Base-by-base conservation (phyloP, 2,113 vertebrate genomes). In the Syngnathus typhle region DNA sequence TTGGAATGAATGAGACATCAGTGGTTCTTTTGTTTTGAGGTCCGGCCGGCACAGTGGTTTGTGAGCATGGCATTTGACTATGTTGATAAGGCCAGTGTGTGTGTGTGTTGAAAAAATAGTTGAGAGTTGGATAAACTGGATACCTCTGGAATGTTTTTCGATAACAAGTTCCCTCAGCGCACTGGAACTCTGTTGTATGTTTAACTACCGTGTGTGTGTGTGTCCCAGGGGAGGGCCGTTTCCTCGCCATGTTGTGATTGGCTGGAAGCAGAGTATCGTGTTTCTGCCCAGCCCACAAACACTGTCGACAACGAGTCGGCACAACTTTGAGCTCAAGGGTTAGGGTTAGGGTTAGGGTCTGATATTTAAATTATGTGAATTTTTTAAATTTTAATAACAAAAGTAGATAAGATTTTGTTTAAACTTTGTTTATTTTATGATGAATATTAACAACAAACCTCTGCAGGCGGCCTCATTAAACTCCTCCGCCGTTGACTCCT, bases 381-480 rank as follows among this genome's bases (percentile, higher is more conserved):
- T 43, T 3, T 11, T 43, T 43, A 2, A 12, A 9, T 43, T 43
- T 43, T 3, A 43, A 43, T 12, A 12, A 43, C 9, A 43, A 3
- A 43, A 43, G 27, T 32, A 32, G 27, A 32, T 32, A 3, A 3
- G 3, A 32, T 32, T 32, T 32, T 2, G 3, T 32, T 32, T 32
- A 32, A 32, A 32, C 3, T 9, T 43, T 43, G 41, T 43, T 43
- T 43, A 43, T 32, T 32, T 32, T 32, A 32, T 32, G 27, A 32
- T 32, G 3, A 32, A 32, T 32, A 3, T 32, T 32, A 32, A 32
- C 0, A 32, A 32, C 27, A 32, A 32, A 32, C n/a, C n/a, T n/a
- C 83, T 11, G 23, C 76, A 47, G 58, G 76, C 74, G 19, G 79
- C 76, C 81, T 87, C 82, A 82, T 86, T 85, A 84, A 78, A 82